A percentile compares a stretch with the other conserved stretches of the same genome.
Conservation (phyloP, 2,113 vertebrate genomes). For the Prionailurus viverrinus region DNA sequence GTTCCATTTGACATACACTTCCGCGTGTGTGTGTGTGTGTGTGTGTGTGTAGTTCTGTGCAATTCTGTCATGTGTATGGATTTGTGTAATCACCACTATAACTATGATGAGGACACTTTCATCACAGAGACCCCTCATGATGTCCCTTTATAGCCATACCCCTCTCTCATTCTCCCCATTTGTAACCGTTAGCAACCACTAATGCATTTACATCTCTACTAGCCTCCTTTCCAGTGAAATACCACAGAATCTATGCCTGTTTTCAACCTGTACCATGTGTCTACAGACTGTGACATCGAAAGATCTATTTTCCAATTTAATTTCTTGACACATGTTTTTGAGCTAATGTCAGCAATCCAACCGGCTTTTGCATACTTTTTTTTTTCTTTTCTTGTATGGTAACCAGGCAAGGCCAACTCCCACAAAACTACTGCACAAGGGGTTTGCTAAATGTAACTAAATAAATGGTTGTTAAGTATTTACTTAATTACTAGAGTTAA, state of each 20-base stretch:
- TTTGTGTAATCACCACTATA: neutral
- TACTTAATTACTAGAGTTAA: slow-evolving; percentile 70
- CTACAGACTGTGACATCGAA: slow-evolving; percentile 14
- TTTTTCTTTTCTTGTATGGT: slow-evolving; percentile 2
- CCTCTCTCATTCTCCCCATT: neutral
- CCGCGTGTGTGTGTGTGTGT: neutral
- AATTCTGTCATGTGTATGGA: neutral
- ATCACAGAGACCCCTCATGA: neutral
- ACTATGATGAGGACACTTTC: neutral
- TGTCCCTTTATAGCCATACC: neutral
- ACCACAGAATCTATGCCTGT: slow-evolving; percentile 11
- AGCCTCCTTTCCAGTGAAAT: slow-evolving; percentile 14
- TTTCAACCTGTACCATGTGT: slow-evolving; percentile 30
- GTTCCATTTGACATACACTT: neutral
- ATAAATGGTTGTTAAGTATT: slow-evolving; percentile 57
- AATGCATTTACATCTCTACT: neutral
- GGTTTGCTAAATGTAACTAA: slow-evolving; percentile 69
- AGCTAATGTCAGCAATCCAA: slow-evolving; percentile 65
- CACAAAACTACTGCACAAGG: neutral
- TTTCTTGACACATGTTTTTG: slow-evolving; percentile 54
- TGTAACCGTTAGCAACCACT: neutral
- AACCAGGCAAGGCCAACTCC: slow-evolving; percentile 35
- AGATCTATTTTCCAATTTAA: slow-evolving; percentile 60
- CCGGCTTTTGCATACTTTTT: slow-evolving; percentile 45
- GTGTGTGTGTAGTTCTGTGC: neutral